Evolutionary conservation across 2,797 vertebrate species (phyloP), one percentile per base, ranked within the genome.

Genomic region (Lophura swinhoii): DNA sequence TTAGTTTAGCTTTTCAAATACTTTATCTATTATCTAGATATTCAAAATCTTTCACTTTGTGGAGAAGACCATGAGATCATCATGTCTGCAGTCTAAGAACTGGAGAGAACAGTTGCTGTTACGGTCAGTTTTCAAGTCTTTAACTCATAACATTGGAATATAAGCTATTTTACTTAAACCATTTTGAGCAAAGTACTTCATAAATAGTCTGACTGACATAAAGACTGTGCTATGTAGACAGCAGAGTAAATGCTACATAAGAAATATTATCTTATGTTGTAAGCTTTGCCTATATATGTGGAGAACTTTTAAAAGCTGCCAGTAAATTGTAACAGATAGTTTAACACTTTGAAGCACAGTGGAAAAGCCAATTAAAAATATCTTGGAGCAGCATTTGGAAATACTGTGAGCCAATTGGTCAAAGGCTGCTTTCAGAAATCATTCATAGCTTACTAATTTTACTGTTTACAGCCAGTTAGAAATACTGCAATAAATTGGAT

Each of bases 361-460:
- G 41, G 78, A 93, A 93, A 93, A 96, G 59, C 56, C 81, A 96
- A 90, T 87, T 95, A 79, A 93, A 94, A 90, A 78, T 75, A 58
- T 21, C 60, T 87, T 94, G 90, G 91, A 95, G 60, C 64, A 78
- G 33, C 39, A 84, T 6, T 2, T 92, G 87, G 93, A 96, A 95
- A 87, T 56, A 68, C 18, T 56, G 39, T 55, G 66, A 91, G 31
- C 39, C 64, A 81, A 51, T 18, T 93, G 44, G 51, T 90, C 80
- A 92, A 92, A 59, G 18, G 14, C 43, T 80, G 16, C 26, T 91
- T 94, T 94, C 71, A 84, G 80, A 93, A 93, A 93, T 90, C 84
- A 81, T 80, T 93, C 51, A 62, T 53, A 84, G 60, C 76, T 93
- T 83, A 86, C 81, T 91, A 58, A 92, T 93, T 96, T 69, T 92